These are phyloP conservation scores for Elaeidobius kamerunicus DNA, from an alignment of 2,888 invertebrate genomes.

Conservation along the genomic window DNA sequence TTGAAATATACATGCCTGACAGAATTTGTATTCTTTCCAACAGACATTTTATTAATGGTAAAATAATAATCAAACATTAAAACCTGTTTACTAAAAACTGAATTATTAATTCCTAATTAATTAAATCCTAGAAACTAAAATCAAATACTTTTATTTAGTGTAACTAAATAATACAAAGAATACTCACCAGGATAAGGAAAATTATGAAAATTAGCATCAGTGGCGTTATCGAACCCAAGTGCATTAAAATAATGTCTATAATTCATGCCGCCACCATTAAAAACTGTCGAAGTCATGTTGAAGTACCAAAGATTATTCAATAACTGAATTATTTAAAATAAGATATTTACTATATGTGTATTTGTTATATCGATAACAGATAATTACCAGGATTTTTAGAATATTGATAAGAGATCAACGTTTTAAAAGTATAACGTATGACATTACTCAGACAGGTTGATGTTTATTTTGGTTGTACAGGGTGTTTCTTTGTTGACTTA, in stretches of 20 bases:
- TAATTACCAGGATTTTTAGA: conserved; percentile 45
- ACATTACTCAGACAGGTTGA: conserved; percentile 26
- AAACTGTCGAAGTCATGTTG: conserved; percentile 48
- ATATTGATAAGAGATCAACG: conserved; percentile 42
- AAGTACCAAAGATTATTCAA: conserved; percentile 44
- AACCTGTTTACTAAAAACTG: no score
- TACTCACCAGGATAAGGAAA: conserved; percentile 38
- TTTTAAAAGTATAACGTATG: conserved; percentile 17
- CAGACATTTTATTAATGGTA: no score
- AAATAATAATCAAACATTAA: no score
- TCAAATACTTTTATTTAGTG: no score
- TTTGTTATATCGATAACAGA: conserved; percentile 45
- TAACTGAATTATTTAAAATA: conserved; percentile 50
- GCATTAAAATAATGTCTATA: conserved; percentile 43
- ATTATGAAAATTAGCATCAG: conserved; percentile 30
- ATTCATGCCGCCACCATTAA: conserved; percentile 37
- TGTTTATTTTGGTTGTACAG: conserved; percentile 17
- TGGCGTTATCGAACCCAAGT: conserved; percentile 36
- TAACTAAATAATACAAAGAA: no score
- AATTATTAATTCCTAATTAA: no score
- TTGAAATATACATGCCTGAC: no score
- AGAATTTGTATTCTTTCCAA: no score
- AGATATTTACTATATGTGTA: conserved; percentile 47
- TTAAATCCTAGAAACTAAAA: no score
- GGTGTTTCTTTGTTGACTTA: conserved; percentile 6